Conservation (phyloP, 2,888 invertebrate genomes). For the Corythucha ciliata region DNA sequence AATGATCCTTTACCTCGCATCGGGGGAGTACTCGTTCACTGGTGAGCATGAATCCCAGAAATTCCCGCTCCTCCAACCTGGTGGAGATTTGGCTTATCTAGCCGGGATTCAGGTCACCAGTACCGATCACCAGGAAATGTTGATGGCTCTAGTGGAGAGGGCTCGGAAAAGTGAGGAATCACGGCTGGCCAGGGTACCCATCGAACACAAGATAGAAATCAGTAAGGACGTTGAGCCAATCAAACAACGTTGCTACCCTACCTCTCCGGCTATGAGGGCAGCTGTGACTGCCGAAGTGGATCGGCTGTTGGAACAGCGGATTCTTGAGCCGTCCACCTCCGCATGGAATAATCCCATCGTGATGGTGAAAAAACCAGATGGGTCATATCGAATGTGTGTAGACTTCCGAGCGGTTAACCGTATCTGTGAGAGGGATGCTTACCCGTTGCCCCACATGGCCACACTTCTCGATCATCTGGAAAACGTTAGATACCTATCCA, state of each 20-base stretch:
- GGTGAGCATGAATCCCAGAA: too few species aligned
- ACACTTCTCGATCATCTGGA: slow-evolving; percentile 1
- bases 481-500: slow-evolving; percentile 9
- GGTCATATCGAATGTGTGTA: slow-evolving; percentile 38
- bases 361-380: slow-evolving; percentile 31
- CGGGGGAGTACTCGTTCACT: too few species aligned
- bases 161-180: too few species aligned
- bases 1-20: too few species aligned
- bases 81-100: too few species aligned
- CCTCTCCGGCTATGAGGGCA: too few species aligned
- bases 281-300: slow-evolving; percentile 8
- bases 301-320: slow-evolving; percentile 5
- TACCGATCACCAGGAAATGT: too few species aligned
- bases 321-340: slow-evolving; percentile 8
- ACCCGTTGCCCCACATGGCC: slow-evolving; percentile 13
- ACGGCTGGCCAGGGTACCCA: too few species aligned
- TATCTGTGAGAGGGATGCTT: slow-evolving; percentile 9
- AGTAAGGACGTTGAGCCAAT: slow-evolving; percentile 10
- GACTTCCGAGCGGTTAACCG: slow-evolving; percentile 41
- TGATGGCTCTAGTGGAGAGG: too few species aligned
- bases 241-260: slow-evolving; percentile 17
- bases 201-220: slow-evolving; percentile 17
- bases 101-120: too few species aligned
- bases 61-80: too few species aligned
- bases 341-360: slow-evolving; percentile 19